Conservation (phyloP, 2,888 invertebrate genomes). For the Palloptera scutellata region DNA sequence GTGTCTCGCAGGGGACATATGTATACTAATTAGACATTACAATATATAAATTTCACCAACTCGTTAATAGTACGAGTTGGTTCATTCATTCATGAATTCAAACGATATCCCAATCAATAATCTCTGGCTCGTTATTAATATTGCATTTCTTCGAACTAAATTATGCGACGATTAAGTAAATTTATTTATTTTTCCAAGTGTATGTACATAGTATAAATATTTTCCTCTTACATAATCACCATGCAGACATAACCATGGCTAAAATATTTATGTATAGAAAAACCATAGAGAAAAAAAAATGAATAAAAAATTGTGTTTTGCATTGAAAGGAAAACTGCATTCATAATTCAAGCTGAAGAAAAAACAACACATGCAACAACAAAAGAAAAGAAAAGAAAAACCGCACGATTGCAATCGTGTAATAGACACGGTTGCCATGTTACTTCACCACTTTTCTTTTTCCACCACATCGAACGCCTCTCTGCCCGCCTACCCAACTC, state of each 20-base stretch:
- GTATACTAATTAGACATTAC: too few relatives aligned
- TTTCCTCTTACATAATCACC: slow-evolving; percentile 51
- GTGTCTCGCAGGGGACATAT: too few relatives aligned
- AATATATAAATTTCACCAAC: too few relatives aligned
- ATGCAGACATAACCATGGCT: slow-evolving; percentile 47
- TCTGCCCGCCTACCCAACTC: too few relatives aligned
- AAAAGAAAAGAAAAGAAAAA: slow-evolving; percentile 14
- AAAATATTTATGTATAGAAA: slow-evolving; percentile 54
- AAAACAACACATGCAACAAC: not conserved
- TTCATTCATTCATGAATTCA: too few relatives aligned
- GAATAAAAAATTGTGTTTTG: slow-evolving; percentile 12
- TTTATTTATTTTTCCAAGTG: slow-evolving; percentile 6
- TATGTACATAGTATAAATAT: slow-evolving; percentile 37
- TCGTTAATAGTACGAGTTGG: too few relatives aligned
- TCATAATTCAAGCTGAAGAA: slow-evolving; percentile 1
- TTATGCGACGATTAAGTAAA: too few relatives aligned
- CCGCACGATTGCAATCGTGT: slow-evolving; percentile 15
- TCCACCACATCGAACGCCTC: too few relatives aligned
- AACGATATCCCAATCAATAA: too few relatives aligned
- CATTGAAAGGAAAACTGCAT: slow-evolving; percentile 21
- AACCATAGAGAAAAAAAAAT: not conserved
- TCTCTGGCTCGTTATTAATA: too few relatives aligned
- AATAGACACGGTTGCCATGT: slow-evolving; percentile 1
- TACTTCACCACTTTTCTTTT: not conserved
- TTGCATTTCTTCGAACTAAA: too few relatives aligned